Percentiles rank a stretch among this genome's conserved stretches.
Evolutionary conservation across 2,888 invertebrate genomes (phyloP).

Genomic region (Eilema depressum): DNA sequence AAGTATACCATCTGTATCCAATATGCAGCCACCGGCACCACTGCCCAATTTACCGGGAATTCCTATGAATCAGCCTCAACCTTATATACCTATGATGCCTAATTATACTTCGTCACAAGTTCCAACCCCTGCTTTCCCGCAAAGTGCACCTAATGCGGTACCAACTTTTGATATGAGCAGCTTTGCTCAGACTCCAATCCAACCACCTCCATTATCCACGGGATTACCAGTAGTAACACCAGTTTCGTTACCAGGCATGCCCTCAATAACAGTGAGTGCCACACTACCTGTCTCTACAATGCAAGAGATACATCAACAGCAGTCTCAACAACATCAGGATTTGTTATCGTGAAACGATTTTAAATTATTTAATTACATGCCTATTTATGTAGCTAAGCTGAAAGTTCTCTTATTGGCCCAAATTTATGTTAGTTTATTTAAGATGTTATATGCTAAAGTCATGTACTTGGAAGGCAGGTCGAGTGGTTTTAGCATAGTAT

Average conservation of each 20-base stretch:
- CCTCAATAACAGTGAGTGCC: constrained; percentile 92
- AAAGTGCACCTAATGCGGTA: constrained; percentile 65
- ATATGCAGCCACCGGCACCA: constrained; percentile 84
- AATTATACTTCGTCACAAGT: constrained; percentile 73
- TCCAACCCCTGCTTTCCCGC: constrained; percentile 52
- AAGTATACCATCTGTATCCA: constrained; percentile 82
- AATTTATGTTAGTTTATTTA: constrained; percentile 61
- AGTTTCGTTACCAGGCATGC: constrained; percentile 92
- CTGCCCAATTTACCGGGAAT: constrained; percentile 83
- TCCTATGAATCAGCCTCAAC: constrained; percentile 85
- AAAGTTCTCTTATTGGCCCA: constrained; percentile 55
- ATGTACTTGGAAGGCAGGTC: constrained; percentile 53
- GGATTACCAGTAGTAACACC: constrained; percentile 88
- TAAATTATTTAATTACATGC: constrained; percentile 47
- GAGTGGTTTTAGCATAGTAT: constrained; percentile 47
- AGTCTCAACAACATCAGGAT: constrained; percentile 77
- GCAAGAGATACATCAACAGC: constrained; percentile 84
- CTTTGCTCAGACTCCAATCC: constrained; percentile 70
- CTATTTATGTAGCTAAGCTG: constrained; percentile 58
- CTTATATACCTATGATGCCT: constrained; percentile 84
- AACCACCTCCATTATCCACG: constrained; percentile 69
- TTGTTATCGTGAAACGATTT: constrained; percentile 75
- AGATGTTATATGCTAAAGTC: constrained; percentile 61
- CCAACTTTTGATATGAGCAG: constrained; percentile 82
- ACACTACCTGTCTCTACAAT: constrained; percentile 89